phyloP scores from a whole-genome alignment of 92 coral and sea anemone genomes.

The Meandrina meandrites region DNA sequence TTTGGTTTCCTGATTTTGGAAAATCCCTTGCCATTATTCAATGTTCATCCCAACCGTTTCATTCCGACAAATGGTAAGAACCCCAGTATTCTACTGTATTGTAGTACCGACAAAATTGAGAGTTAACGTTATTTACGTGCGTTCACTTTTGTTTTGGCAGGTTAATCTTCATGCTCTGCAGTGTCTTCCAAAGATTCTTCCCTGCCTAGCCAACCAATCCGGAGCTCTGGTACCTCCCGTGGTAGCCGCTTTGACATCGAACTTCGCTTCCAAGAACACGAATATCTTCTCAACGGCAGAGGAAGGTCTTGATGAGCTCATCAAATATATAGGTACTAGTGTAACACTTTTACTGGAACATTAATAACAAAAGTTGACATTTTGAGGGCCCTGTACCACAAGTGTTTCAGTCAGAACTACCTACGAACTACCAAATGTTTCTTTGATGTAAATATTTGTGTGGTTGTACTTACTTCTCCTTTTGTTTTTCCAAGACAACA shows the following conservation, averaged over 20 bases:
- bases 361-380: too few species aligned
- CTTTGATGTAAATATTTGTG: background rate
- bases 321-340: slow-evolving; percentile 74
- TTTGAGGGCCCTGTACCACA: background rate
- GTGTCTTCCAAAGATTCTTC: slow-evolving; percentile 79
- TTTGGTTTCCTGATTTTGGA: too few species aligned
- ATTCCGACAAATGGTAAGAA: too few species aligned
- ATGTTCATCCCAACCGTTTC: too few species aligned
- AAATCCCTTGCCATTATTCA: too few species aligned
- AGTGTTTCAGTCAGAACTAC: too few species aligned
- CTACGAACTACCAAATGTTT: too few species aligned
- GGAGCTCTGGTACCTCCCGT: slow-evolving; percentile 78
- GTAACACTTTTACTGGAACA: background rate
- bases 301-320: slow-evolving; percentile 74
- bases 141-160: slow-evolving; percentile 44
- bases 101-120: background rate
- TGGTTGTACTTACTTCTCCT: background rate
- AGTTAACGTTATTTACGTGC: background rate
- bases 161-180: slow-evolving; percentile 93
- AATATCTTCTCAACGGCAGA: slow-evolving; percentile 76
- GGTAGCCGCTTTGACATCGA: slow-evolving; percentile 80
- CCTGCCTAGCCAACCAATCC: slow-evolving; percentile 71
- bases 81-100: too few species aligned
- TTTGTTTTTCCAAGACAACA: slow-evolving; percentile 64
- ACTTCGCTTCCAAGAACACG: slow-evolving; percentile 92